These are phyloP conservation scores for Okamejei kenojei DNA, from an alignment of 2,797 vertebrate species.

Conservation along the genomic window DNA sequence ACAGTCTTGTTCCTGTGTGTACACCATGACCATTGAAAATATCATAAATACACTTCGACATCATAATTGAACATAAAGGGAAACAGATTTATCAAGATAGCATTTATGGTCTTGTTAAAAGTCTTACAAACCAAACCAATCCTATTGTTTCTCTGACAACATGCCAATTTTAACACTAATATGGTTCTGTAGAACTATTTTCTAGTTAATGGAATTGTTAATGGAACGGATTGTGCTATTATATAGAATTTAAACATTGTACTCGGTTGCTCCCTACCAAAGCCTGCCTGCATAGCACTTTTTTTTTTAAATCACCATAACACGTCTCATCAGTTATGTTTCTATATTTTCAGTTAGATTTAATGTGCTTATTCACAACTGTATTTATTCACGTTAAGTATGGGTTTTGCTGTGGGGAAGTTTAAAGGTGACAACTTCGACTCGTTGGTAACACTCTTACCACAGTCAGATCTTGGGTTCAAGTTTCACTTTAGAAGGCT, in stretches of 20 bases:
- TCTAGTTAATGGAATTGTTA: neutral
- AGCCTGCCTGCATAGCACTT: neutral
- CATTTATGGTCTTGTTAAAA: neutral
- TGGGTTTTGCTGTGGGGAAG: neutral
- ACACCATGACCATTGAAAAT: neutral
- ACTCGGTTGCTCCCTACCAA: neutral
- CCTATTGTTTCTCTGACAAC: neutral
- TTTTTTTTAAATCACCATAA: neutral
- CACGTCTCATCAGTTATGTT: neutral
- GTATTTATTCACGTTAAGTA: neutral
- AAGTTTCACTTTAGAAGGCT: neutral
- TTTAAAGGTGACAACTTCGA: neutral
- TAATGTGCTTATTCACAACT: neutral
- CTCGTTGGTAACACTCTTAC: neutral
- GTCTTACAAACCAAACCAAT: too few species aligned
- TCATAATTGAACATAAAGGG: neutral
- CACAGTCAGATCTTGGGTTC: neutral
- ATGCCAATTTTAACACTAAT: neutral
- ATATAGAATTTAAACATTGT: neutral
- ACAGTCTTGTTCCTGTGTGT: neutral
- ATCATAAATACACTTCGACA: neutral
- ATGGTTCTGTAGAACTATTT: neutral
- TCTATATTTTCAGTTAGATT: neutral
- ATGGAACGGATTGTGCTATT: neutral
- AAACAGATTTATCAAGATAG: neutral